phyloP scores from a whole-genome alignment of 1,140 invertebrate genomes.

The Diabrotica undecimpunctata region DNA sequence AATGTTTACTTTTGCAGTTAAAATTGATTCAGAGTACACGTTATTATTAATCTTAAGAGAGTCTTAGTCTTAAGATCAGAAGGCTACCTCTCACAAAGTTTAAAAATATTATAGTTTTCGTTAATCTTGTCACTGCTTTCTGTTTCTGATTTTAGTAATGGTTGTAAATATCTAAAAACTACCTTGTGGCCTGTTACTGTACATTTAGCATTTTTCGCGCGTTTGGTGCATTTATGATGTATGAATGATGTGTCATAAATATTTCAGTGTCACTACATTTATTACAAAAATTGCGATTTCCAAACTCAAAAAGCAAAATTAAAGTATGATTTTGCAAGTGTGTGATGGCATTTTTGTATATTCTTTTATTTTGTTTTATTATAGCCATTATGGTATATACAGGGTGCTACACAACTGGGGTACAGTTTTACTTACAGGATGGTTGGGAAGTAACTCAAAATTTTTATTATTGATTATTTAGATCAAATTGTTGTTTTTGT shows the following conservation, averaged over 20 bases:
- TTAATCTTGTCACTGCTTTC: no score
- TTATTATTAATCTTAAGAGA: no score
- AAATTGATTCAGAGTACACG: no score
- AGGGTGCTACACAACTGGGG: constrained; percentile 3
- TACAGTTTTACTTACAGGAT: background rate
- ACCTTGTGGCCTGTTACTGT: background rate
- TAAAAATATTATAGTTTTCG: no score
- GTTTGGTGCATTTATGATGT: background rate
- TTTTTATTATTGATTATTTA: no score
- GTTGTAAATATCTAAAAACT: no score
- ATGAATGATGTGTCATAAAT: constrained; percentile 3
- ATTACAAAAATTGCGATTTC: background rate
- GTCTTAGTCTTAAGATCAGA: no score
- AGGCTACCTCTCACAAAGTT: no score
- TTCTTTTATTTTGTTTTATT: background rate
- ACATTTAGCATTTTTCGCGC: background rate
- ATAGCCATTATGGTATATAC: constrained; percentile 11
- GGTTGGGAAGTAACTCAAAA: no score
- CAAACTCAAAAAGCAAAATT: constrained; percentile 16
- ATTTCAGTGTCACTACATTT: constrained; percentile 9
- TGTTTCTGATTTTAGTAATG: no score
- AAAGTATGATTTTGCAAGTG: constrained; percentile 18
- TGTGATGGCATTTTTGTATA: constrained; percentile 21
- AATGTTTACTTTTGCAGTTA: no score
- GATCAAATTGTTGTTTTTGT: no score